A percentile compares a stretch with the other conserved stretches of the same genome.
phyloP scores from a whole-genome alignment of 2,888 invertebrate species.

The Cylindroiulus punctatus region DNA sequence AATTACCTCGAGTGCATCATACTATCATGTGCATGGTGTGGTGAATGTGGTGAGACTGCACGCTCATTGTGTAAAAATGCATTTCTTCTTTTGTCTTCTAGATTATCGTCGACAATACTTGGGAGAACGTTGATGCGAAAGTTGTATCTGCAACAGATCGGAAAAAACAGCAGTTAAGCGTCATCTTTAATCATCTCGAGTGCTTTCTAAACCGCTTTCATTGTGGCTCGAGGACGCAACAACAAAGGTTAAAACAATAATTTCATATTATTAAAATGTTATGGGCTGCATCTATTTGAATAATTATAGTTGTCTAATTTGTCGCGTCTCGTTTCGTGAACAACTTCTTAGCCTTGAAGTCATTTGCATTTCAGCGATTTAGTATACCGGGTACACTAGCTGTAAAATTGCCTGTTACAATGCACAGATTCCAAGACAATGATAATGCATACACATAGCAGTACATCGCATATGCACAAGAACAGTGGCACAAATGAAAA shows the following conservation, averaged over 20 bases:
- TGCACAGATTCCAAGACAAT: no score
- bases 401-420: no score
- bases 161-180: not conserved
- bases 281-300: not conserved
- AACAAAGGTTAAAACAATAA: conserved; percentile 27
- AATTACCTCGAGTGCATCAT: no score
- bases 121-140: not conserved
- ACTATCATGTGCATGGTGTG: no score
- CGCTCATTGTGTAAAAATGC: not conserved
- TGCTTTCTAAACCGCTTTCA: conserved; percentile 7
- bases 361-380: not conserved
- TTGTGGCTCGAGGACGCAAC: conserved; percentile 26
- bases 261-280: conserved; percentile 19
- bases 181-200: conserved; percentile 12
- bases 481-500: no score
- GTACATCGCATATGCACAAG: no score
- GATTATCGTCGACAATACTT: not conserved
- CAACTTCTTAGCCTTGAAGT: conserved; percentile 2
- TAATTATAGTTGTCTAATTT: conserved; percentile 4
- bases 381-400: no score
- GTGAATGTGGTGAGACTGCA: not conserved
- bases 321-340: conserved; percentile 26
- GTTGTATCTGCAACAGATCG: not conserved
- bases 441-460: no score
- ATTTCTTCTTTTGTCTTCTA: not conserved